Percentiles rank a stretch among this genome's conserved stretches.
phyloP scores from a whole-genome alignment of 2,797 vertebrate species.

The Pipistrellus pipistrellus region DNA sequence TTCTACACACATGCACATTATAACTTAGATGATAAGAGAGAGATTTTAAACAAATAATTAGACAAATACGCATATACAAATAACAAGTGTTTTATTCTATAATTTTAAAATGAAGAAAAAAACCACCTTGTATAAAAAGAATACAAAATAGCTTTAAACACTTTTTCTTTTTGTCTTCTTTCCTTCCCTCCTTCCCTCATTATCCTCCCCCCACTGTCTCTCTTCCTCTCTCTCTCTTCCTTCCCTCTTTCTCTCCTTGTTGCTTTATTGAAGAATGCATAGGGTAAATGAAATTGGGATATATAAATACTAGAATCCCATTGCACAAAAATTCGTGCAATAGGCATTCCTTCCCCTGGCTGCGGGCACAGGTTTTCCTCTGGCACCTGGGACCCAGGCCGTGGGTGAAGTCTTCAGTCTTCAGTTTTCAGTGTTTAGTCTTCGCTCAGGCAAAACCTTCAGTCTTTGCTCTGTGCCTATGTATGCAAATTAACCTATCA shows the following conservation, averaged over 20 bases:
- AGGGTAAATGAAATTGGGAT: not conserved
- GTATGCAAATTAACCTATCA: no score
- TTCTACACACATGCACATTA: not conserved
- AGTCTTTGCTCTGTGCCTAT: no score
- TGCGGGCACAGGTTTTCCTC: no score
- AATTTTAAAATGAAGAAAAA: slow-evolving; percentile 27
- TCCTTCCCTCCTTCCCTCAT: not conserved
- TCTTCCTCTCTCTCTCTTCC: not conserved
- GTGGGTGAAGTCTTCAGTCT: no score
- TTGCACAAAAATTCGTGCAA: no score
- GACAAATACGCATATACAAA: not conserved
- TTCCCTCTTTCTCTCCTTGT: not conserved
- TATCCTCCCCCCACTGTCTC: not conserved
- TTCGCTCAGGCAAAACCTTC: no score
- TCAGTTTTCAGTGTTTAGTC: no score
- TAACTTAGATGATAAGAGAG: not conserved
- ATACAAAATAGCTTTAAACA: not conserved
- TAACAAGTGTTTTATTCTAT: not conserved
- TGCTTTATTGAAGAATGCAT: not conserved
- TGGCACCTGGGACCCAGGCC: no score
- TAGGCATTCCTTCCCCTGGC: no score
- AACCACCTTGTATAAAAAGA: not conserved
- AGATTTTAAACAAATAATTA: slow-evolving; percentile 15
- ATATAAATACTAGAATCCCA: not conserved
- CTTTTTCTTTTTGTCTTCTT: not conserved